phyloP scores from a whole-genome alignment of 2,797 vertebrate species.

The Eulemur mongoz region DNA sequence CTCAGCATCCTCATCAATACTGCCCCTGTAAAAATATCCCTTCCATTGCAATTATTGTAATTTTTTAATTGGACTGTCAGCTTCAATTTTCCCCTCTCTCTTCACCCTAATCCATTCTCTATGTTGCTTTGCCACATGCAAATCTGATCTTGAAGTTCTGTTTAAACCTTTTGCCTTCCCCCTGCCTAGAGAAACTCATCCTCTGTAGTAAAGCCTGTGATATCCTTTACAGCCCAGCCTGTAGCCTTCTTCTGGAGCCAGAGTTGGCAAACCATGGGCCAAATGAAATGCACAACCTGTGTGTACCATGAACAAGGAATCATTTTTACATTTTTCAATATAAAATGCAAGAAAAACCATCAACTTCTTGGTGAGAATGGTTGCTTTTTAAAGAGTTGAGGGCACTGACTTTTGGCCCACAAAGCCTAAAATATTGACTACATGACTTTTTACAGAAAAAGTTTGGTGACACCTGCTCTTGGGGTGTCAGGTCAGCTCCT shows the following conservation, averaged over 20 bases:
- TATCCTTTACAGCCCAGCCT: not conserved
- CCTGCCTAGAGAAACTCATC: not conserved
- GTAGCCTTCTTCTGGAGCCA: not conserved
- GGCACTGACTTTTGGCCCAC: not conserved
- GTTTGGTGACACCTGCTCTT: not conserved
- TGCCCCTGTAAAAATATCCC: not conserved
- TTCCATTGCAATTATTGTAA: not conserved
- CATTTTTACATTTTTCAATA: not conserved
- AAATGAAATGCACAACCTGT: not conserved
- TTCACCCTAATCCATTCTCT: not conserved
- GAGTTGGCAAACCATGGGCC: rapidly evolving
- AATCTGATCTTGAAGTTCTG: not conserved
- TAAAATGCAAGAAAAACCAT: not conserved
- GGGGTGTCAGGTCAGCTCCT: not conserved
- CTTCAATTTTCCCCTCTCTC: not conserved
- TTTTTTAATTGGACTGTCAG: not conserved
- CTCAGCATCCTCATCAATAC: not conserved
- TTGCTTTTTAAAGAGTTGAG: not conserved
- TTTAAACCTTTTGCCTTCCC: not conserved
- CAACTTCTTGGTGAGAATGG: not conserved
- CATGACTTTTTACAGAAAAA: not conserved
- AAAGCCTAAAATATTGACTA: not conserved
- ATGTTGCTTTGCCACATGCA: not conserved
- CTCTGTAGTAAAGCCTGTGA: not conserved
- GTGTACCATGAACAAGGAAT: not conserved